Base-by-base conservation (phyloP, 2,888 invertebrate species). In the Brachylomia viminalis region DNA sequence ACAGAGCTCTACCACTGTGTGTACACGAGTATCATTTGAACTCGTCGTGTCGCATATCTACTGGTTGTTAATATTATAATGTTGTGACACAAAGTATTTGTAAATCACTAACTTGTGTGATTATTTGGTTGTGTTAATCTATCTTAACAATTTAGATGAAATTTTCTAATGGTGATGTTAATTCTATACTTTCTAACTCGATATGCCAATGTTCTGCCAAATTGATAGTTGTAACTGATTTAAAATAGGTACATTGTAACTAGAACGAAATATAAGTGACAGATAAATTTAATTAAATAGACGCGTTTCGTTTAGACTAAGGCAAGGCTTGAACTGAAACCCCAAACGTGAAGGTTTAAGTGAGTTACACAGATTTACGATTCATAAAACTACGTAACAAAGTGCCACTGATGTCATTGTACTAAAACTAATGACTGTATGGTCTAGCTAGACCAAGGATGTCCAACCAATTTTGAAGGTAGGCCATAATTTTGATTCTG, bases 81-180 rank as follows among this genome's bases (percentile, higher is more conserved):
- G 72, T 77, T 69, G 77, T 84, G 67, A 85, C 77, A 79, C 84
- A 87, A 86, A 86, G 79, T 80, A 90, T 83, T 90, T 92, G 88
- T 93, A 91, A 89, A 91, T 91, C 93, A 94, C 94, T 93, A 94
- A 95, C 94, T 92, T 91, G 95, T 94, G 96, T 95, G 95, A 95
- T 95, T 93, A 94, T 94, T 95, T 93, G 95, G 96, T 96, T 96
- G 96, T 96, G 96, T 95, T 83, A 78, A 78, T 81, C 85, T 94
- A 93, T 92, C 88, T 91, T 94, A 94, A 94, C 92, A 93, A 90
- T 89, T 89, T 94, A 94, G 93, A 92, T 85, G 90, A 94, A 83
- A 91, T 92, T 92, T 91, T 92, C 89, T 92, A 92, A 88, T 85
- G 79, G 80, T 89, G 89, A 81, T 84, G 83, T 91, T 90, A 76